Evolutionary conservation across 2,113 vertebrate species (phyloP).

Genomic region (Onychorhynchus coronatus): DNA sequence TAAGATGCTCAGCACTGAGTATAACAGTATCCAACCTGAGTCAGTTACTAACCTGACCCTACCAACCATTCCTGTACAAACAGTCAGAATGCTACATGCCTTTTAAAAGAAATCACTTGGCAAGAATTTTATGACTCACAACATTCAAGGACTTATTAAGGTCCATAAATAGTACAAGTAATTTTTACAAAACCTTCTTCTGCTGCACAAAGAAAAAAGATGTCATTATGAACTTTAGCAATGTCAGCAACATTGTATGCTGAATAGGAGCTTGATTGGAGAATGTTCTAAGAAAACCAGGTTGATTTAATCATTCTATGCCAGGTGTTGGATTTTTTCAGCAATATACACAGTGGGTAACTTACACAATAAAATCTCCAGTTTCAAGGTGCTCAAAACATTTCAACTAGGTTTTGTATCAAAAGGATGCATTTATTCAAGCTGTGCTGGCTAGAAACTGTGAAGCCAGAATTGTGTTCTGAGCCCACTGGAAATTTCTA

Average conservation of each 20-base stretch:
- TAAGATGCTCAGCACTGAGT: neutral
- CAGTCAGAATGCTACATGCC: neutral
- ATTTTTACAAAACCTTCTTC: neutral
- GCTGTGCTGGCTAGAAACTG: constrained; percentile 15
- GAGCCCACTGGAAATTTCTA: constrained; percentile 32
- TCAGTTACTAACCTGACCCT: neutral
- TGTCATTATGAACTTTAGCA: neutral
- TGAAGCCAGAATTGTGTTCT: constrained; percentile 26
- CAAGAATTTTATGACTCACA: constrained; percentile 9
- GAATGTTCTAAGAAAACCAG: neutral
- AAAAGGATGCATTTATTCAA: constrained; percentile 62
- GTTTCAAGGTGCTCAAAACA: constrained; percentile 52
- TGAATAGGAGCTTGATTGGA: constrained; percentile 57
- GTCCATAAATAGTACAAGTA: constrained; percentile 23
- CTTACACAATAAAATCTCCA: constrained; percentile 50
- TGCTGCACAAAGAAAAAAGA: neutral
- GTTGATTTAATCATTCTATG: constrained; percentile 55
- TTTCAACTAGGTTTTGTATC: constrained; percentile 60
- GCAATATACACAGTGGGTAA: neutral
- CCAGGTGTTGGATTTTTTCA: constrained; percentile 3
- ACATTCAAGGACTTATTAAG: constrained; percentile 16
- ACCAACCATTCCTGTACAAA: neutral
- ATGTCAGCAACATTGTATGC: neutral
- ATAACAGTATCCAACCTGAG: neutral
- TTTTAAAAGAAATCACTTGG: neutral